Conservation (phyloP, 2,113 vertebrate species). For the Balaeniceps rex region DNA sequence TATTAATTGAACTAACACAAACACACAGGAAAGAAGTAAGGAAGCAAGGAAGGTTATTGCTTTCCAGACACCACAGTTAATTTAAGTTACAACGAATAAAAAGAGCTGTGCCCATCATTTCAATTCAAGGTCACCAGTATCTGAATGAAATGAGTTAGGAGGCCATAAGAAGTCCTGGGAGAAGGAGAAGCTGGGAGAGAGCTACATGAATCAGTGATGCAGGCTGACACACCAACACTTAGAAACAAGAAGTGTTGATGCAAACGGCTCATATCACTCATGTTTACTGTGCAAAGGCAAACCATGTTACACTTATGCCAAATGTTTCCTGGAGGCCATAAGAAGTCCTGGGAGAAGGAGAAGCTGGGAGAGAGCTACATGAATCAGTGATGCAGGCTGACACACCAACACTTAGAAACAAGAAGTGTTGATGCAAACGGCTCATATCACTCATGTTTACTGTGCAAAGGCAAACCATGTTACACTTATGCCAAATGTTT, state of each 20-base stretch:
- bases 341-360: not conserved
- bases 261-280: not conserved
- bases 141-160: not conserved
- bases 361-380: not conserved
- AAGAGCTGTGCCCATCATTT: not conserved
- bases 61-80: not conserved
- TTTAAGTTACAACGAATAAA: not conserved
- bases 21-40: not conserved
- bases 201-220: not conserved
- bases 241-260: not conserved
- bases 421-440: not conserved
- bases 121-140: not conserved
- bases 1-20: not conserved
- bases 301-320: not conserved
- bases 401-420: not conserved
- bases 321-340: too few species aligned
- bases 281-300: not conserved
- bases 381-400: not conserved
- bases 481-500: not conserved
- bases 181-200: not conserved
- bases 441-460: not conserved
- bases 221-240: not conserved
- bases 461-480: not conserved
- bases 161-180: not conserved
- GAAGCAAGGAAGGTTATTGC: not conserved